These are phyloP conservation scores for Leptinotarsa lineolata DNA, from an alignment of 1,140 invertebrate species.

Conservation along the genomic window DNA sequence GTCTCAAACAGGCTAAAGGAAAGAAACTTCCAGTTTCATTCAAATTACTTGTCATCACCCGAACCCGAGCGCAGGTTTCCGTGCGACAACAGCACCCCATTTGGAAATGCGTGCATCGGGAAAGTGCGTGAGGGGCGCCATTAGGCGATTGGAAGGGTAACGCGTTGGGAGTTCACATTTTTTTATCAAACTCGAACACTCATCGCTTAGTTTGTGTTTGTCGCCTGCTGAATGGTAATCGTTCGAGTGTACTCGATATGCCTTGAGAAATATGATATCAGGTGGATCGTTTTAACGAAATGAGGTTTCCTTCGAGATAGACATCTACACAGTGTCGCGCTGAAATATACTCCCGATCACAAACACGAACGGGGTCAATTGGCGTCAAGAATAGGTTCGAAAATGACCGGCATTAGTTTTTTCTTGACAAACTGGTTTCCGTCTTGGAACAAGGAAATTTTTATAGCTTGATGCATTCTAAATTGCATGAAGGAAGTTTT, in stretches of 20 bases:
- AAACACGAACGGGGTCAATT: background rate
- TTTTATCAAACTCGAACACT: background rate
- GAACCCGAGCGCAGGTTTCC: too few species aligned
- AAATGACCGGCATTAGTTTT: conserved; percentile 23
- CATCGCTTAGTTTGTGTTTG: conserved; percentile 2
- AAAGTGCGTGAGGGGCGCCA: background rate
- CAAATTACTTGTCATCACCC: too few species aligned
- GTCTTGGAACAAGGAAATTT: too few species aligned
- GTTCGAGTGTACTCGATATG: background rate
- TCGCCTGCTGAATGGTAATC: background rate
- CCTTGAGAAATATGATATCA: background rate
- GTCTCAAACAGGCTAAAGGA: too few species aligned
- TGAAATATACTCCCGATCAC: background rate
- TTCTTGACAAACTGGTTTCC: too few species aligned
- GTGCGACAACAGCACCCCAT: too few species aligned
- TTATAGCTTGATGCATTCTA: too few species aligned
- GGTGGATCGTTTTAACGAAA: background rate
- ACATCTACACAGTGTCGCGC: background rate
- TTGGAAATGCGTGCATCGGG: too few species aligned
- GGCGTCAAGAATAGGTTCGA: too few species aligned
- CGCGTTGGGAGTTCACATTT: background rate
- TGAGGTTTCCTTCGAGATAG: background rate
- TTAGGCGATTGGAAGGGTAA: background rate
- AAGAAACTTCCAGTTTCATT: too few species aligned
- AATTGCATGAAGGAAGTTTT: too few species aligned